Percentiles rank a stretch among this genome's conserved stretches.
phyloP scores from a whole-genome alignment of 2,888 invertebrate genomes.

The Bombyx huttoni region DNA sequence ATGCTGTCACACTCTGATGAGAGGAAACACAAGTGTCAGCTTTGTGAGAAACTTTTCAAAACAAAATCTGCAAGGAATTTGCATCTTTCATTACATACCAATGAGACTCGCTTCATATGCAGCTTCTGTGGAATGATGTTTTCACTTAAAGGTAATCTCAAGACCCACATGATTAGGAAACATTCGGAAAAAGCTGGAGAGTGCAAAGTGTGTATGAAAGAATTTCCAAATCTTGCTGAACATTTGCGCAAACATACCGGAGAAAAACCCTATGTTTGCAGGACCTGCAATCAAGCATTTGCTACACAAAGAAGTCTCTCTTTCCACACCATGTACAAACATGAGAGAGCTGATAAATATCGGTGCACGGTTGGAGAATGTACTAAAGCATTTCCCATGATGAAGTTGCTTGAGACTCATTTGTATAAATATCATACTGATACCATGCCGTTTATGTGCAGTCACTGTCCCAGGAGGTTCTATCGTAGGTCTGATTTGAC shows the following conservation, averaged over 20 bases:
- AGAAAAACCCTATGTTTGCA: conserved; percentile 56
- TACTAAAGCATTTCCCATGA: conserved; percentile 46
- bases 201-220: conserved; percentile 65
- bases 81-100: conserved; percentile 54
- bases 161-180: conserved; percentile 63
- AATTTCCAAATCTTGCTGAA: conserved; percentile 65
- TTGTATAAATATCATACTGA: conserved; percentile 57
- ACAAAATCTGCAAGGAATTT: conserved; percentile 60
- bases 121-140: conserved; percentile 60
- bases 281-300: conserved; percentile 43
- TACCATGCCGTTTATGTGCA: conserved; percentile 53
- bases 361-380: conserved; percentile 57
- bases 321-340: conserved; percentile 53
- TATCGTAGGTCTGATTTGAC: conserved; percentile 54
- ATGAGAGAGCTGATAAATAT: conserved; percentile 50
- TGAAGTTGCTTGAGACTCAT: conserved; percentile 58
- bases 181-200: conserved; percentile 71
- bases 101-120: conserved; percentile 53
- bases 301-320: conserved; percentile 42
- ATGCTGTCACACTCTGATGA: conserved; percentile 56
- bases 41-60: conserved; percentile 67
- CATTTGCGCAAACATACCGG: conserved; percentile 74
- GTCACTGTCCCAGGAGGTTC: conserved; percentile 54
- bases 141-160: conserved; percentile 68
- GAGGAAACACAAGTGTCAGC: conserved; percentile 65